phyloP scores from a whole-genome alignment of 2,888 invertebrate species.

The Sussaba pulchella region DNA sequence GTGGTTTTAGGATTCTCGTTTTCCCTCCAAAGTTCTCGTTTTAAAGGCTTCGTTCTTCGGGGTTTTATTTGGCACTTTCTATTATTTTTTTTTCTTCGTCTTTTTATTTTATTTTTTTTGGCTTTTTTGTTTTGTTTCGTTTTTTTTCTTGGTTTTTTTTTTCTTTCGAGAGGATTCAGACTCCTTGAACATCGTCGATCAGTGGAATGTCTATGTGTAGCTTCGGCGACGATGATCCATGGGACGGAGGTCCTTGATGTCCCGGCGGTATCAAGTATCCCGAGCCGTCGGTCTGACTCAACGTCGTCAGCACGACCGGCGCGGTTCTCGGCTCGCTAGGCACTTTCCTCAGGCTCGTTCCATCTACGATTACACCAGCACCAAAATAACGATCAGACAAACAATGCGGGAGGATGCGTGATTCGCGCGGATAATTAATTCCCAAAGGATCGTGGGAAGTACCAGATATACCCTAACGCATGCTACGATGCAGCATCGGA shows the following conservation, averaged over 20 bases:
- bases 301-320: conserved; percentile 71
- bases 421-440: conserved; percentile 1
- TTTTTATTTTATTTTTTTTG: conserved; percentile 28
- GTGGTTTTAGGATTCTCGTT: conserved; percentile 12
- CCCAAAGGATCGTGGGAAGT: not conserved
- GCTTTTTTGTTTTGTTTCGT: conserved; percentile 35
- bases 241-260: conserved; percentile 70
- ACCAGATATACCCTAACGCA: conserved; percentile 1
- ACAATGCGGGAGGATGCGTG: conserved; percentile 55
- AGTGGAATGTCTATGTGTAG: conserved; percentile 82
- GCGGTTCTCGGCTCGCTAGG: conserved; percentile 78
- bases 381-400: conserved; percentile 75
- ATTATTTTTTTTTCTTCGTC: conserved; percentile 5
- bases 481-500: not conserved
- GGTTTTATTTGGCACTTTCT: conserved; percentile 19
- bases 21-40: conserved; percentile 6
- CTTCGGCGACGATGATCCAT: conserved; percentile 75
- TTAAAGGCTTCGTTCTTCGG: conserved; percentile 1
- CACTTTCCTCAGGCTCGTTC: conserved; percentile 77
- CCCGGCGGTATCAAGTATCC: conserved; percentile 73
- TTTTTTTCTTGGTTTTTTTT: conserved; percentile 14
- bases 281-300: conserved; percentile 72
- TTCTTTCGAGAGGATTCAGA: conserved; percentile 51
- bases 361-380: conserved; percentile 80
- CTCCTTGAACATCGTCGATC: conserved; percentile 79